These are phyloP conservation scores for Fabriciana adippe DNA, from an alignment of 2,888 invertebrate species.

Conservation along the genomic window DNA sequence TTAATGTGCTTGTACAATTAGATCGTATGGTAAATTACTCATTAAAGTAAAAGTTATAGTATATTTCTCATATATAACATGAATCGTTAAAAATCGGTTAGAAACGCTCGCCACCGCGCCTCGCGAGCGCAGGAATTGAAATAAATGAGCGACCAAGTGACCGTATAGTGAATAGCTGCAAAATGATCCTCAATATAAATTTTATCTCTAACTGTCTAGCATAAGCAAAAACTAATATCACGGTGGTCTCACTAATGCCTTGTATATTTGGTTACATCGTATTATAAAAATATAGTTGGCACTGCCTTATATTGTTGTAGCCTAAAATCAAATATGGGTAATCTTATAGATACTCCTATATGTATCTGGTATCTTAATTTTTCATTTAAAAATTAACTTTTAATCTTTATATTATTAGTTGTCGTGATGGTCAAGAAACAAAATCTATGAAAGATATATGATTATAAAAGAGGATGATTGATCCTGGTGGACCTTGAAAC, in stretches of 20 bases:
- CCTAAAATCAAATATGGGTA: neutral
- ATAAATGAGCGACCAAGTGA: slow-evolving; percentile 52
- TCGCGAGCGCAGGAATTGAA: slow-evolving; percentile 57
- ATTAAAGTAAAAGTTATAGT: too few species aligned
- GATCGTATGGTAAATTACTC: too few species aligned
- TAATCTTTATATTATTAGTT: too few species aligned
- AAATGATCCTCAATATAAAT: slow-evolving; percentile 46
- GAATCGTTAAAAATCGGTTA: slow-evolving; percentile 36
- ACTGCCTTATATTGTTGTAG: neutral
- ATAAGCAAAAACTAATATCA: slow-evolving; percentile 30
- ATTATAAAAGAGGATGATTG: too few species aligned
- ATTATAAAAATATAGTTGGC: neutral
- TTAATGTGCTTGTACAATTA: too few species aligned
- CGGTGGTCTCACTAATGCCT: slow-evolving; percentile 1
- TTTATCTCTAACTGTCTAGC: slow-evolving; percentile 27
- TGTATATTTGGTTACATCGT: neutral
- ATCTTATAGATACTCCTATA: too few species aligned
- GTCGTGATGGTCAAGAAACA: too few species aligned
- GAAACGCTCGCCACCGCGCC: slow-evolving; percentile 49
- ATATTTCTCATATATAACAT: neutral
- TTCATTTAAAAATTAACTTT: too few species aligned
- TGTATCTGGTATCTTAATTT: too few species aligned
- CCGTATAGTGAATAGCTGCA: slow-evolving; percentile 42
- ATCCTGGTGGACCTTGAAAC: too few species aligned
- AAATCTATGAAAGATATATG: too few species aligned